These are phyloP conservation scores for Phaedon cochleariae DNA, from an alignment of 2,888 invertebrate genomes.

Conservation along the genomic window DNA sequence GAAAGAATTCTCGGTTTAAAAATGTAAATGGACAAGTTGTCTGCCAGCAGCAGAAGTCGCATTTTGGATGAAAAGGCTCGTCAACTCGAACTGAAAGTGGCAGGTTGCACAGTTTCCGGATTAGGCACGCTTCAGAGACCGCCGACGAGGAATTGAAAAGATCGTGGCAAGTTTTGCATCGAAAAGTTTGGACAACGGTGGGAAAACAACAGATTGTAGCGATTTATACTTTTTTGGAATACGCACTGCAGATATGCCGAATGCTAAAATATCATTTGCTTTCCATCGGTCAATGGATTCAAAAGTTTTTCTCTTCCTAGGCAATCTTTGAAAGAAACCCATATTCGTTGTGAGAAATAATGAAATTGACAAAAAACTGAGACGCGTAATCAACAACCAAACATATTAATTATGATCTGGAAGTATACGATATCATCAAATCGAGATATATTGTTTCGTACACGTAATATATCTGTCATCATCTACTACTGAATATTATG, in stretches of 20 bases:
- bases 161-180: slow-evolving; percentile 46
- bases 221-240: background rate
- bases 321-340: too few species aligned
- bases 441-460: too few species aligned
- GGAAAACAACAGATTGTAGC: slow-evolving; percentile 12
- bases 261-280: too few species aligned
- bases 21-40: slow-evolving; percentile 48
- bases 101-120: slow-evolving; percentile 42
- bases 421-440: too few species aligned
- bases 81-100: slow-evolving; percentile 46
- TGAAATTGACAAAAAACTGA: too few species aligned
- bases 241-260: background rate
- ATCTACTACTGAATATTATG: too few species aligned
- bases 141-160: slow-evolving; percentile 44
- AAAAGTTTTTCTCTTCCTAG: too few species aligned
- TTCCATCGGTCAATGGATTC: too few species aligned
- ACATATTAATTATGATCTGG: too few species aligned
- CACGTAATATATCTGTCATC: too few species aligned
- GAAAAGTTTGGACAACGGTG: slow-evolving; percentile 42
- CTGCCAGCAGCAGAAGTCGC: slow-evolving; percentile 44
- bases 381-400: too few species aligned
- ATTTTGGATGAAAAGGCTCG: slow-evolving; percentile 35
- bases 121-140: slow-evolving; percentile 39
- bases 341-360: too few species aligned
- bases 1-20: slow-evolving; percentile 38